Evolutionary conservation across 2,888 invertebrate genomes (phyloP).

Genomic region (Taenaris catops): DNA sequence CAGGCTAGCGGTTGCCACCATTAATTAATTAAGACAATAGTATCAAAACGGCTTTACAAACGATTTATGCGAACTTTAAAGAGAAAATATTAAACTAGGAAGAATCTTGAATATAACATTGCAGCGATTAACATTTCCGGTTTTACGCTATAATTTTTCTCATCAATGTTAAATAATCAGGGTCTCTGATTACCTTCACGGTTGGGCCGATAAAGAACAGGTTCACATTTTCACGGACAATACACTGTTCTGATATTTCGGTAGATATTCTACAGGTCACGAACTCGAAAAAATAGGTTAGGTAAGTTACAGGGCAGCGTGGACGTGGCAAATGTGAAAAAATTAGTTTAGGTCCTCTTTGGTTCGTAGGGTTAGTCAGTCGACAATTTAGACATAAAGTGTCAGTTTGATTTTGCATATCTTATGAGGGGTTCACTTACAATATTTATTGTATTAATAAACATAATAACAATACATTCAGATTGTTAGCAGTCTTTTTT

Average conservation of each 20-base stretch:
- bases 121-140: conserved; percentile 8
- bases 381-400: too few species aligned
- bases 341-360: too few species aligned
- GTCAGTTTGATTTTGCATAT: too few species aligned
- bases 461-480: too few species aligned
- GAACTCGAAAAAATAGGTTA: background rate
- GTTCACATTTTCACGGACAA: conserved; percentile 34
- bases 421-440: too few species aligned
- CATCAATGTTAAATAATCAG: conserved; percentile 21
- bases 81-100: conserved; percentile 3
- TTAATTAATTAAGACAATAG: conserved; percentile 21
- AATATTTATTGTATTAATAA: too few species aligned
- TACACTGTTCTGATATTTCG: conserved; percentile 27
- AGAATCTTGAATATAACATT: conserved; percentile 6
- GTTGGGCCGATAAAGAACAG: conserved; percentile 18
- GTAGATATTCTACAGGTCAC: conserved; percentile 1
- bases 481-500: too few species aligned
- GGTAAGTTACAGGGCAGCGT: too few species aligned
- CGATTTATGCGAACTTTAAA: background rate
- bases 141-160: conserved; percentile 6
- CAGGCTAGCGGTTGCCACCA: conserved; percentile 12
- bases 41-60: conserved; percentile 5
- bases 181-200: conserved; percentile 25
- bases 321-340: too few species aligned
- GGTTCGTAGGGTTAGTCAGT: too few species aligned